phyloP scores from a whole-genome alignment of 2,888 invertebrate species.

The Eristalis pertinax region DNA sequence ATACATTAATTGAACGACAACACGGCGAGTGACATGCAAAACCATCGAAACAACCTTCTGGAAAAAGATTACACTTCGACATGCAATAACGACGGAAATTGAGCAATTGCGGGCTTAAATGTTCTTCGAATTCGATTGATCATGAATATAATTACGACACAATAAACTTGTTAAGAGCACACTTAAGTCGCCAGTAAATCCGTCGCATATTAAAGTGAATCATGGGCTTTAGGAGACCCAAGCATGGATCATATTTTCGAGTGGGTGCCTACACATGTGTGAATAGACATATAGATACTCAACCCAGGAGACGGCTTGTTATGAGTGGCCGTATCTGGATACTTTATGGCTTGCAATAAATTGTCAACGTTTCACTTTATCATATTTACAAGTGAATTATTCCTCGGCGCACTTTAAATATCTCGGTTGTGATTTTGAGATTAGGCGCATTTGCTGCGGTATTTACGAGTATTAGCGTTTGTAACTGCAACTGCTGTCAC shows the following conservation, averaged over 20 bases:
- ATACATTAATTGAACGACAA: constrained; percentile 18
- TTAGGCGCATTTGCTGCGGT: background rate
- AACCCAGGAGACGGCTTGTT: background rate
- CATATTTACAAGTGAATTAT: constrained; percentile 28
- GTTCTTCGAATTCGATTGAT: background rate
- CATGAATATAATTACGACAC: background rate
- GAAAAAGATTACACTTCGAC: constrained; percentile 2
- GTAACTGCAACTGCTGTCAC: background rate
- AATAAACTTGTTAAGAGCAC: constrained; percentile 7
- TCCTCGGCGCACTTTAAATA: constrained; percentile 21
- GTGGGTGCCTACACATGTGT: background rate
- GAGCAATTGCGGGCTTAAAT: background rate
- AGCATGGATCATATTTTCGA: background rate
- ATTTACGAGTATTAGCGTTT: constrained; percentile 34
- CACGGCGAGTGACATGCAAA: background rate
- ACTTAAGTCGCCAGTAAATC: background rate
- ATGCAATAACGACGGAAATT: constrained; percentile 16
- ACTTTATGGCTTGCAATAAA: constrained; percentile 13
- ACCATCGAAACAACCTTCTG: background rate
- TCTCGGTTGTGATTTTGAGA: constrained; percentile 1
- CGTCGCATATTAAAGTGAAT: background rate
- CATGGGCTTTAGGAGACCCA: constrained; percentile 2
- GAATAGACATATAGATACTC: background rate
- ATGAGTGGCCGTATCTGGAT: background rate
- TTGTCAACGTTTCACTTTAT: constrained; percentile 19